phyloP scores from a whole-genome alignment of 1,140 invertebrate species.

The Cherax quadricarinatus region DNA sequence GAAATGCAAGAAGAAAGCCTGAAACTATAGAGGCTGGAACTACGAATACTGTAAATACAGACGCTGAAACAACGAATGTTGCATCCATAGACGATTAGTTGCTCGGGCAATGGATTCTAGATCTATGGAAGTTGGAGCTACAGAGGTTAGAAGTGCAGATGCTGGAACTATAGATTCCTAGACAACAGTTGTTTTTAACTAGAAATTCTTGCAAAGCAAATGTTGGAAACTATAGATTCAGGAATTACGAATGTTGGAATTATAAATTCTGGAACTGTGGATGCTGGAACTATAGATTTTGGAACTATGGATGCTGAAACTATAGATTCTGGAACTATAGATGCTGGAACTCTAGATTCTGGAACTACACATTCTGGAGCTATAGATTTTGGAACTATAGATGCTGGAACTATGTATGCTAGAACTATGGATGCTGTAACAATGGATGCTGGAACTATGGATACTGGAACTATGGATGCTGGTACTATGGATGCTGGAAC shows the following conservation, averaged over 20 bases:
- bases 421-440: not conserved
- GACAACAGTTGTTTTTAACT: not conserved
- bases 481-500: not conserved
- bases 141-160: not conserved
- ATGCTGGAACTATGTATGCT: not conserved
- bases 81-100: not conserved
- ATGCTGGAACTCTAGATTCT: not conserved
- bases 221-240: not conserved
- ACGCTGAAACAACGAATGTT: not conserved
- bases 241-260: not conserved
- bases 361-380: no score
- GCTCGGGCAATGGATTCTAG: not conserved
- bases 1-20: not conserved
- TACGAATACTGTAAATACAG: not conserved
- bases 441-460: not conserved
- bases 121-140: not conserved
- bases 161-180: not conserved
- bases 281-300: not conserved
- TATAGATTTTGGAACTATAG: not conserved
- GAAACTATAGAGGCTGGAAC: not conserved
- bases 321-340: not conserved
- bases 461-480: not conserved
- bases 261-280: not conserved
- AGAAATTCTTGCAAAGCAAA: not conserved
- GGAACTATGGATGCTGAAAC: not conserved